A percentile compares a stretch with the other conserved stretches of the same genome.
phyloP scores from a whole-genome alignment of 2,113 vertebrate genomes.

The Vombatus ursinus region DNA sequence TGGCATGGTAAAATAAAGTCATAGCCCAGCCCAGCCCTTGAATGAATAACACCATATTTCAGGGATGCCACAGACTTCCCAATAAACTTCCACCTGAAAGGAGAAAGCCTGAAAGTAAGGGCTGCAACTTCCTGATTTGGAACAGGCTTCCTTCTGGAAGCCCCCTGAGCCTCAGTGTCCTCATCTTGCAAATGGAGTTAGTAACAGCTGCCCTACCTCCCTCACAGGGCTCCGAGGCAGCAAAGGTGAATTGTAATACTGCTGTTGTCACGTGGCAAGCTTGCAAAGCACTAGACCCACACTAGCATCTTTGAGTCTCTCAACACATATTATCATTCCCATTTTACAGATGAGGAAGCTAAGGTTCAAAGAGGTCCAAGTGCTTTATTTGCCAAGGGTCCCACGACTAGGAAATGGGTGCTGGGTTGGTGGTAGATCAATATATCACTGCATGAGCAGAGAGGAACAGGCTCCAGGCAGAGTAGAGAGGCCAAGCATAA shows the following conservation, averaged over 20 bases:
- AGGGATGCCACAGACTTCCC: neutral
- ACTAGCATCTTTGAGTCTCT: no score
- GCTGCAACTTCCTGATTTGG: neutral
- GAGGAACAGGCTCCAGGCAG: no score
- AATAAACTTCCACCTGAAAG: neutral
- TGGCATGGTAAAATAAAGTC: neutral
- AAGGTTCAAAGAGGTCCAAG: no score
- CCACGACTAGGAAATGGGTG: neutral
- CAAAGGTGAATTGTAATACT: no score
- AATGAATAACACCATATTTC: neutral
- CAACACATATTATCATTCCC: no score
- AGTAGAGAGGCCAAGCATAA: no score
- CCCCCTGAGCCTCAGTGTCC: neutral
- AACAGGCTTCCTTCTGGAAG: neutral
- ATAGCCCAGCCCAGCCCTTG: neutral
- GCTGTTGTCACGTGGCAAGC: no score
- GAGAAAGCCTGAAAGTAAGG: no score
- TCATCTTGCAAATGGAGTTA: neutral
- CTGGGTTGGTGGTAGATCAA: neutral
- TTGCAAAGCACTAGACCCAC: neutral
- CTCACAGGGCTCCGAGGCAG: neutral
- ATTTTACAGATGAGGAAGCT: no score
- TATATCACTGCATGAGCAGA: no score
- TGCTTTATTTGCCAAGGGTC: no score
- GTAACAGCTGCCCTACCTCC: neutral